A percentile compares a stretch with the other conserved stretches of the same genome.
These are phyloP conservation scores for Tarsius wallacei DNA, from an alignment of 2,797 vertebrate genomes.

Conservation along the genomic window DNA sequence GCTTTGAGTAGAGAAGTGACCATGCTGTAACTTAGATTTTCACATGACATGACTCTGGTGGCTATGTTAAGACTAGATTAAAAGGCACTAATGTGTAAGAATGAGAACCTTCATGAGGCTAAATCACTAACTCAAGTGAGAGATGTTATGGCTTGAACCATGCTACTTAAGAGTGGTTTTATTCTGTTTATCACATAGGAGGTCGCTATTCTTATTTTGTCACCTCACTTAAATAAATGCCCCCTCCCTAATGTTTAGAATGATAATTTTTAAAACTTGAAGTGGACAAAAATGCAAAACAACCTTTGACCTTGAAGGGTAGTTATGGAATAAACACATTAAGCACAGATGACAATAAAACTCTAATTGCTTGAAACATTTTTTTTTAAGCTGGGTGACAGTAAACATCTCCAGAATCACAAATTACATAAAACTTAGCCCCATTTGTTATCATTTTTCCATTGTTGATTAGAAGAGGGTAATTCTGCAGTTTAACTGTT, in stretches of 20 bases:
- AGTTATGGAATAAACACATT: neutral
- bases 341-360: neutral
- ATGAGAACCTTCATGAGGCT: neutral
- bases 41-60: neutral
- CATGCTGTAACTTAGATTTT: neutral
- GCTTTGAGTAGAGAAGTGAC: conserved; percentile 1
- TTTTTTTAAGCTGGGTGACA: neutral
- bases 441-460: neutral
- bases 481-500: conserved; percentile 35
- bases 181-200: neutral
- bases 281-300: neutral
- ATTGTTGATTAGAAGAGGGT: neutral
- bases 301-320: neutral
- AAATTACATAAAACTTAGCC: neutral
- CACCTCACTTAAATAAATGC: neutral
- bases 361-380: neutral
- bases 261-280: neutral
- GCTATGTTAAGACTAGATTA: neutral
- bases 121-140: neutral
- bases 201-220: neutral
- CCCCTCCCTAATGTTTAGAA: neutral
- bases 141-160: neutral
- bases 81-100: neutral
- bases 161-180: neutral
- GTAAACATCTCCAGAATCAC: neutral